Evolutionary conservation across 2,113 vertebrate genomes (phyloP).

Genomic region (Cryptomyrus ogoouensis): DNA sequence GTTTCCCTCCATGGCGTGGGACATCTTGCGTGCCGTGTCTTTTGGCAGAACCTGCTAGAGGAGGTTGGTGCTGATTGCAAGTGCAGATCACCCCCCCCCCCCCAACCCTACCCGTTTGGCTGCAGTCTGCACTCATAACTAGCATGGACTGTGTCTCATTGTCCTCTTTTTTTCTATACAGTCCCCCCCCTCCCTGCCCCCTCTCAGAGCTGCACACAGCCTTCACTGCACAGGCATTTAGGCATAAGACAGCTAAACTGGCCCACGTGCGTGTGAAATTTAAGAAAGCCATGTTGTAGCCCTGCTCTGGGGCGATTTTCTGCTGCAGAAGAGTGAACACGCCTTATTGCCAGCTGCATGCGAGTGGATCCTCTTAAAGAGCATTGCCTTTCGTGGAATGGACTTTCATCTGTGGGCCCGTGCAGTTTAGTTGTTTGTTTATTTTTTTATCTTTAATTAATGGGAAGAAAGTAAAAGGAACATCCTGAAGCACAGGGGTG

Average conservation of each 20-base stretch:
- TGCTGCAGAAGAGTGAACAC: background rate
- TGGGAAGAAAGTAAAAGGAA: background rate
- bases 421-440: background rate
- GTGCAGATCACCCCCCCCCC: conserved; percentile 29
- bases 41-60: conserved; percentile 68
- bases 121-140: conserved; percentile 30
- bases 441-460: background rate
- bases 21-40: conserved; percentile 56
- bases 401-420: background rate
- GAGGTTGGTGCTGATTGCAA: conserved; percentile 65
- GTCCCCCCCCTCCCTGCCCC: background rate
- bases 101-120: background rate
- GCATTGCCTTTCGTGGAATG: background rate
- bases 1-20: conserved; percentile 54
- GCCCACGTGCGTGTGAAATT: background rate
- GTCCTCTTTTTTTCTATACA: background rate
- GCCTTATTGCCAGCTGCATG: conserved; percentile 20
- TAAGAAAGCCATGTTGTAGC: background rate
- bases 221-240: background rate
- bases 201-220: conserved; percentile 1
- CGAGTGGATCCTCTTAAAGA: background rate
- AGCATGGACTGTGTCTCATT: conserved; percentile 27
- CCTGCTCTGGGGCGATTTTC: background rate
- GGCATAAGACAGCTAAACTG: background rate
- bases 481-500: background rate